A percentile compares a stretch with the other conserved stretches of the same genome.
These are phyloP conservation scores for Pleuronectes platessa DNA, from an alignment of 2,113 vertebrate species.

Conservation along the genomic window DNA sequence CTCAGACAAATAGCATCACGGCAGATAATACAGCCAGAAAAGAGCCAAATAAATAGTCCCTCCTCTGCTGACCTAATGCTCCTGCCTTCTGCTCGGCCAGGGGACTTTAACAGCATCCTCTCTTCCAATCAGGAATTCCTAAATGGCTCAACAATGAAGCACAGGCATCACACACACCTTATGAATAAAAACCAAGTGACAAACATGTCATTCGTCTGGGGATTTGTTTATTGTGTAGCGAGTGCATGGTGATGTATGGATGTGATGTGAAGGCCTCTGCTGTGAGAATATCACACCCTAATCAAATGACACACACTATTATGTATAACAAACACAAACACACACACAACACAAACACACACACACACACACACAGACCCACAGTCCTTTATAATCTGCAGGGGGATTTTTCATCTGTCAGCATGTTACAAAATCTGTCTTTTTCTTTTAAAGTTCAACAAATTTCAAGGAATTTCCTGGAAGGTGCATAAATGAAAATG, in stretches of 20 bases:
- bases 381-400: background rate
- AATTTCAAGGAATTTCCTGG: background rate
- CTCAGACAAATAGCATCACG: slow-evolving; percentile 78
- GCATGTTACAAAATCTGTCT: background rate
- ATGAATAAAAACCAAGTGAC: slow-evolving; percentile 29
- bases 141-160: background rate
- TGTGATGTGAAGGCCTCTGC: slow-evolving; percentile 1
- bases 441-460: background rate
- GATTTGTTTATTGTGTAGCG: slow-evolving; percentile 26
- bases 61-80: slow-evolving; percentile 65
- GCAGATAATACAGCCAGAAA: slow-evolving; percentile 73
- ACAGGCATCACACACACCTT: slow-evolving; percentile 6
- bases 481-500: background rate
- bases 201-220: slow-evolving; percentile 17
- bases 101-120: background rate
- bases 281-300: background rate
- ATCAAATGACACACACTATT: slow-evolving; percentile 5
- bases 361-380: background rate
- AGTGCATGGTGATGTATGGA: slow-evolving; percentile 15
- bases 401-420: background rate
- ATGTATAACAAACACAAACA: background rate
- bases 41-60: slow-evolving; percentile 70
- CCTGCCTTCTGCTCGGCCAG: slow-evolving; percentile 48
- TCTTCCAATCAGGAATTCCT: slow-evolving; percentile 26
- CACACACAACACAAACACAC: background rate